Conservation (phyloP, 2,113 vertebrate genomes). For the Synchiropus splendidus region DNA sequence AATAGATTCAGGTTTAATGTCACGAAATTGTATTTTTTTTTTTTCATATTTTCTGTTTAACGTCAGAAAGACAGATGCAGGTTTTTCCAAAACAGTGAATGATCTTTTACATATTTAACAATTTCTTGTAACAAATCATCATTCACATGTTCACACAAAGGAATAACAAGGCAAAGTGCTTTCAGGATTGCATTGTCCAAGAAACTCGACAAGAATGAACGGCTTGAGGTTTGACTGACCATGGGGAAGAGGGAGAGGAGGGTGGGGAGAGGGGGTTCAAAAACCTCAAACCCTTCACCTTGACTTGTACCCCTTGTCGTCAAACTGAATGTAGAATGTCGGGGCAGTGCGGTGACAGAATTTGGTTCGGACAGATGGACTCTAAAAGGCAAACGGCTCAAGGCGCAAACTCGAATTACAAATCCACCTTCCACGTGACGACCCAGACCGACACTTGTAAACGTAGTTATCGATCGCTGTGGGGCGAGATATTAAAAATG, state of each 20-base stretch:
- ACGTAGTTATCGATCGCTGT: conserved; percentile 37
- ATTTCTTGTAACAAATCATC: conserved; percentile 69
- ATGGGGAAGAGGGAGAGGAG: conserved; percentile 23
- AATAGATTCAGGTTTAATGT: conserved; percentile 76
- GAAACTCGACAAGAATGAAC: conserved; percentile 59
- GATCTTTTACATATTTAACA: conserved; percentile 71
- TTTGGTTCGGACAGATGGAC: conserved; percentile 36
- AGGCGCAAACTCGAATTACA: conserved; percentile 45
- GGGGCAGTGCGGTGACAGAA: conserved; percentile 36
- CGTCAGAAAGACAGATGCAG: conserved; percentile 71
- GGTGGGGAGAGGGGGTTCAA: conserved; percentile 11
- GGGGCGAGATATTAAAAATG: conserved; percentile 24
- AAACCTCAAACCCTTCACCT: conserved; percentile 56
- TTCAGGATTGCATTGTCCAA: conserved; percentile 75
- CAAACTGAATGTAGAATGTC: conserved; percentile 38
- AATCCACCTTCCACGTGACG: conserved; percentile 36
- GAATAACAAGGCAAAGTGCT: conserved; percentile 78
- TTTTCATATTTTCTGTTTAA: conserved; percentile 62
- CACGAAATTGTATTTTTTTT: conserved; percentile 57
- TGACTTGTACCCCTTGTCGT: conserved; percentile 43
- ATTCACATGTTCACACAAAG: conserved; percentile 73
- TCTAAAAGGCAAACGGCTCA: conserved; percentile 59
- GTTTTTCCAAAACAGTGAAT: conserved; percentile 72
- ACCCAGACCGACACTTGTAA: conserved; percentile 57
- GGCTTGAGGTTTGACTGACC: conserved; percentile 60